A percentile compares a stretch with the other conserved stretches of the same genome.
phyloP scores from a whole-genome alignment of 2,888 invertebrate genomes.

The Eupithecia exiguata region DNA sequence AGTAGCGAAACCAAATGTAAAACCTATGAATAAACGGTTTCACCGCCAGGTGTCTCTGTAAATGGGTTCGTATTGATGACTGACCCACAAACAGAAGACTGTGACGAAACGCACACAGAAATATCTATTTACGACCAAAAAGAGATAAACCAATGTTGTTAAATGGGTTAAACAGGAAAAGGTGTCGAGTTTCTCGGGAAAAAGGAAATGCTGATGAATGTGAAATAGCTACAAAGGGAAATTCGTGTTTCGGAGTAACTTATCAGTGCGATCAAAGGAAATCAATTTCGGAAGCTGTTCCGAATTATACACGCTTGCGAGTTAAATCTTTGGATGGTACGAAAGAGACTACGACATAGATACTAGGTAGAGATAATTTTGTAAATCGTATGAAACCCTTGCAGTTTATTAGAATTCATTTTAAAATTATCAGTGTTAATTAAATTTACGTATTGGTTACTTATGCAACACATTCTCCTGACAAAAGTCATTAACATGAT shows the following conservation, averaged over 20 bases:
- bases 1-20: slow-evolving; percentile 10
- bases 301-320: background rate
- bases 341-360: no score
- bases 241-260: background rate
- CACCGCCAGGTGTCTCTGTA: slow-evolving; percentile 36
- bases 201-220: slow-evolving; percentile 10
- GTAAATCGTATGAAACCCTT: background rate
- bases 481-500: background rate
- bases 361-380: background rate
- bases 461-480: background rate
- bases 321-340: background rate
- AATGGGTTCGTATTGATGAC: slow-evolving; percentile 38
- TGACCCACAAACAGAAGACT: slow-evolving; percentile 64
- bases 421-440: background rate
- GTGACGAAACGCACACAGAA: slow-evolving; percentile 41
- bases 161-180: slow-evolving; percentile 38
- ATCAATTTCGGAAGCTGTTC: slow-evolving; percentile 10
- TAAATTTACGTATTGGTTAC: background rate
- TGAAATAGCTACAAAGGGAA: slow-evolving; percentile 6
- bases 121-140: slow-evolving; percentile 39
- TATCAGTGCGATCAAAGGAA: slow-evolving; percentile 1
- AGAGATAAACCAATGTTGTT: slow-evolving; percentile 38
- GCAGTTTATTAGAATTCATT: background rate
- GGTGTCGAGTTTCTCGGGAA: slow-evolving; percentile 23
- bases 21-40: slow-evolving; percentile 29